phyloP scores from a whole-genome alignment of 2,888 invertebrate species.

The Gonocerus acuteangulatus region DNA sequence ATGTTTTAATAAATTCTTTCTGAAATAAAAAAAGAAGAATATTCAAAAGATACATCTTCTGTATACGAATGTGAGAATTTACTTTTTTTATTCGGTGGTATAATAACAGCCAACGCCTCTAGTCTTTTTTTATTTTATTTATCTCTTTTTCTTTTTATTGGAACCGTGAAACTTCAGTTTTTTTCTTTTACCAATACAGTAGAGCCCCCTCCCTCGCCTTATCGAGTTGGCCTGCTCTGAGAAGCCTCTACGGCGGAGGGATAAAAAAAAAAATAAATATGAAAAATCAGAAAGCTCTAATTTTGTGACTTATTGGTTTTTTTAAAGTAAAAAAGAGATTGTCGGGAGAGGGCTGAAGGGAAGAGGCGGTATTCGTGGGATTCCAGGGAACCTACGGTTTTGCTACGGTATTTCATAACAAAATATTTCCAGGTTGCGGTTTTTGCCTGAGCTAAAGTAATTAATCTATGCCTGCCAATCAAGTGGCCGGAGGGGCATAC shows the following conservation, averaged over 20 bases:
- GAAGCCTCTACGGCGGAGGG: not conserved
- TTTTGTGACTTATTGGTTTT: constrained; percentile 23
- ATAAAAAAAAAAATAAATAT: not conserved
- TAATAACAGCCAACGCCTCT: too few species aligned
- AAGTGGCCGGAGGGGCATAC: constrained; percentile 27
- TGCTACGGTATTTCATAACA: constrained; percentile 32
- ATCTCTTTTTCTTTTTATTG: too few species aligned
- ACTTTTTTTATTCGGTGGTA: too few species aligned
- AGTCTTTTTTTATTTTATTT: too few species aligned
- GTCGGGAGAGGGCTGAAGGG: not conserved
- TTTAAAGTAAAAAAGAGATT: constrained; percentile 13
- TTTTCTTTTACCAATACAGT: not conserved
- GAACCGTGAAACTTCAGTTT: not conserved
- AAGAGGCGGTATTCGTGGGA: constrained; percentile 11
- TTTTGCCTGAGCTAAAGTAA: constrained; percentile 30
- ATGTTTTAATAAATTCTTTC: too few species aligned
- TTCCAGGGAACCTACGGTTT: constrained; percentile 18
- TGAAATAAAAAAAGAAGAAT: too few species aligned
- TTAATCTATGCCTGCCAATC: constrained; percentile 33
- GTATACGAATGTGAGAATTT: too few species aligned
- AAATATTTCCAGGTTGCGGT: constrained; percentile 33
- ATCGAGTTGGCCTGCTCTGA: too few species aligned
- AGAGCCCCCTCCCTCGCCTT: too few species aligned
- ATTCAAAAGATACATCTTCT: too few species aligned
- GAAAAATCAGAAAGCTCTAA: constrained; percentile 13